Percentiles rank a stretch among this genome's conserved stretches.
Conservation (phyloP, 2,888 invertebrate genomes). For the Ommatoiulus sabulosus region DNA sequence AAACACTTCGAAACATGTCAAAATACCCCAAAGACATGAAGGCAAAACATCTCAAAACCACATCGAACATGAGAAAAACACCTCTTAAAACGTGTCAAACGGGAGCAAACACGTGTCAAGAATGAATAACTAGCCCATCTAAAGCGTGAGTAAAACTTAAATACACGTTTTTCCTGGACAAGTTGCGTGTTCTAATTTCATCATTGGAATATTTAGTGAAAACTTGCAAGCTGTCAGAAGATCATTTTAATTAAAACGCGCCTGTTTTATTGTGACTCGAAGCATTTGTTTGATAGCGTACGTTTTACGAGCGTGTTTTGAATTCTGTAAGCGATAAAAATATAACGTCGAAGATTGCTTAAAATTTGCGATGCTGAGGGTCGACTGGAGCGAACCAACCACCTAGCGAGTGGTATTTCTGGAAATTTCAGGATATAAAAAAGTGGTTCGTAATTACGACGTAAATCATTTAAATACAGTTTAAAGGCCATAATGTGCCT, state of each 20-base stretch:
- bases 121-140: too few relatives aligned
- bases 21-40: too few relatives aligned
- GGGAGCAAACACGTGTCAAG: too few relatives aligned
- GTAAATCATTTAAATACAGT: conserved; percentile 47
- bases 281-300: neutral
- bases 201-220: too few relatives aligned
- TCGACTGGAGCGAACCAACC: conserved; percentile 16
- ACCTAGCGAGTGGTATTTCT: conserved; percentile 29
- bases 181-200: too few relatives aligned
- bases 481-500: conserved; percentile 35
- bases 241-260: neutral
- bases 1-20: too few relatives aligned
- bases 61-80: too few relatives aligned
- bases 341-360: neutral
- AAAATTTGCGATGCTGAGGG: neutral
- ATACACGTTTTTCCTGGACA: too few relatives aligned
- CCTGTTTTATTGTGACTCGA: conserved; percentile 29
- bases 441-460: conserved; percentile 39
- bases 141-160: too few relatives aligned
- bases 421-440: conserved; percentile 37
- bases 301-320: conserved; percentile 12
- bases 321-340: neutral
- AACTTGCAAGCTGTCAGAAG: neutral
- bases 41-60: too few relatives aligned
- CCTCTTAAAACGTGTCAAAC: too few relatives aligned